A percentile compares a stretch with the other conserved stretches of the same genome.
phyloP scores from a whole-genome alignment of 2,888 invertebrate genomes.

The Polymixis lichenea region DNA sequence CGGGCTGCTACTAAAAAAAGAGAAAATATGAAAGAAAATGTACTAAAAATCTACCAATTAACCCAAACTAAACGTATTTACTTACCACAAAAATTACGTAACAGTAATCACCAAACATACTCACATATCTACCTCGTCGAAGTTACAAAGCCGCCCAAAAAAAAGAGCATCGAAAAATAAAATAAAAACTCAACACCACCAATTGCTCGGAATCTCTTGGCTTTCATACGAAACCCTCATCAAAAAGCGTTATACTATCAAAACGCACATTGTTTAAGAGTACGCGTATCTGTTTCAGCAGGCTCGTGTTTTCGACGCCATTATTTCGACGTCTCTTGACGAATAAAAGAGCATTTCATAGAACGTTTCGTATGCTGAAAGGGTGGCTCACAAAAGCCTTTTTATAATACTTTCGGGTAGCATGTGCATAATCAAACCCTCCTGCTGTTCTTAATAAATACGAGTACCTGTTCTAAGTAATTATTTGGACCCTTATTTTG shows the following conservation, averaged over 20 bases:
- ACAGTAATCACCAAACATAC: not conserved
- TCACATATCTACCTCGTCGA: not conserved
- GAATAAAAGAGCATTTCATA: conserved; percentile 87
- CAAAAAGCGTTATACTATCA: conserved; percentile 85
- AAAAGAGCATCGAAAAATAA: conserved; percentile 26
- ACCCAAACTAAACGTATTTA: not conserved
- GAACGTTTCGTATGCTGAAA: conserved; percentile 78
- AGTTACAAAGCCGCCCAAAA: conserved; percentile 13
- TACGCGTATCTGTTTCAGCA: conserved; percentile 83
- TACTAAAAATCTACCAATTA: not conserved
- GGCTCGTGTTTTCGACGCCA: conserved; percentile 81
- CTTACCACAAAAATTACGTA: not conserved
- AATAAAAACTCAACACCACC: conserved; percentile 40
- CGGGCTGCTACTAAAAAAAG: no score
- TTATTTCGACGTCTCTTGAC: conserved; percentile 74
- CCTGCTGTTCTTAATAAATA: conserved; percentile 80
- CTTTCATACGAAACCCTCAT: conserved; percentile 71
- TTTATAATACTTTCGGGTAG: conserved; percentile 87
- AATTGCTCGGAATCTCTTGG: conserved; percentile 67
- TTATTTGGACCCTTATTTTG: conserved; percentile 73
- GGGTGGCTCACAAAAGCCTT: conserved; percentile 86
- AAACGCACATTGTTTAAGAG: conserved; percentile 84
- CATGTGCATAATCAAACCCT: conserved; percentile 79
- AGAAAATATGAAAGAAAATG: not conserved
- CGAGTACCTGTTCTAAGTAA: conserved; percentile 77